Percentiles rank a stretch among this genome's conserved stretches.
Conservation (phyloP, 2,888 invertebrate genomes). For the Caenorhabditis sp. region DNA sequence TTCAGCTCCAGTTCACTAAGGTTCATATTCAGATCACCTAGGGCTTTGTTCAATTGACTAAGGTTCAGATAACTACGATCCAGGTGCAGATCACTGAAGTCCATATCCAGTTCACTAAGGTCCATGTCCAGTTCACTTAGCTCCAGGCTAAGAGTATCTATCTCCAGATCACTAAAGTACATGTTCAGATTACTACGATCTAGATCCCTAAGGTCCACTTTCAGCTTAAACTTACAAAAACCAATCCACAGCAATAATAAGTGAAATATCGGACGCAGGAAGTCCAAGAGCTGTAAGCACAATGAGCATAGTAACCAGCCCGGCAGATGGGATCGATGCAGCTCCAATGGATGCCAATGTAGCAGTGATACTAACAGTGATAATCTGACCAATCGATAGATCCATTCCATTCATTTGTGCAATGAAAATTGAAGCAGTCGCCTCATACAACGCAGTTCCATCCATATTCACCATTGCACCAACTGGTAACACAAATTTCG, state of each 20-base stretch:
- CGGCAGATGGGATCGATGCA: constrained; percentile 80
- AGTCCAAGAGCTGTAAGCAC: constrained; percentile 74
- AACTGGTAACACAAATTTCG: constrained; percentile 76
- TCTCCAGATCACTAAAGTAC: too few species aligned
- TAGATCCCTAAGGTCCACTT: too few species aligned
- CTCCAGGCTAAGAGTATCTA: too few species aligned
- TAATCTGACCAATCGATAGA: constrained; percentile 83
- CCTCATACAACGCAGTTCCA: constrained; percentile 79
- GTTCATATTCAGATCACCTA: too few species aligned
- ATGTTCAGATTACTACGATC: too few species aligned
- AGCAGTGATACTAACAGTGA: constrained; percentile 89
- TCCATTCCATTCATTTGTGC: constrained; percentile 86
- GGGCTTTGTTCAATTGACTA: too few species aligned
- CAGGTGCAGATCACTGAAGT: too few species aligned
- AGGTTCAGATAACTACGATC: too few species aligned
- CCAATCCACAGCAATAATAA: constrained; percentile 75
- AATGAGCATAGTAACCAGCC: constrained; percentile 72
- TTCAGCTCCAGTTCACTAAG: too few species aligned
- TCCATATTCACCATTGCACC: constrained; percentile 80
- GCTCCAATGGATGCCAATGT: constrained; percentile 97
- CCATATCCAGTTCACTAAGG: too few species aligned
- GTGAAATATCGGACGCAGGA: constrained; percentile 73
- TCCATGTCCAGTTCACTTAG: too few species aligned
- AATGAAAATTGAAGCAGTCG: constrained; percentile 86
- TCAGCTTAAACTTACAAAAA: constrained; percentile 71